Conservation (phyloP, 2,888 invertebrate genomes). For the Eupithecia dodoneata region DNA sequence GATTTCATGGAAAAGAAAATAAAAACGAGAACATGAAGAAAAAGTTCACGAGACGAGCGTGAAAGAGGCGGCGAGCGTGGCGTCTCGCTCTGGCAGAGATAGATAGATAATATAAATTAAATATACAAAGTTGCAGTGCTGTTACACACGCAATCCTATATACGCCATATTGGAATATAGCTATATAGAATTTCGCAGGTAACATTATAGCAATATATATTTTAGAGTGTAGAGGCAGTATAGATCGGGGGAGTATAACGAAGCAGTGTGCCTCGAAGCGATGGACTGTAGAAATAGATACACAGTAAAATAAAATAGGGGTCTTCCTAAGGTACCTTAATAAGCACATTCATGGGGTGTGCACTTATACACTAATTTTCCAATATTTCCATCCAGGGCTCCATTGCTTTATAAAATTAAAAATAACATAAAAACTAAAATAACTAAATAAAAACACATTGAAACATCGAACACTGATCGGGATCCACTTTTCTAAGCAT, state of each 20-base stretch:
- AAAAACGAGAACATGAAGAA: conserved; percentile 83
- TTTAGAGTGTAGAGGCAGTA: conserved; percentile 60
- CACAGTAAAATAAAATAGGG: conserved; percentile 73
- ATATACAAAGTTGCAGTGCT: conserved; percentile 51
- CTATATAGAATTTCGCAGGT: conserved; percentile 63
- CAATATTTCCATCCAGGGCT: conserved; percentile 76
- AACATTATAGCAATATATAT: conserved; percentile 61
- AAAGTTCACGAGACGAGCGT: conserved; percentile 65
- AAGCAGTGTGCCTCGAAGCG: conserved; percentile 81
- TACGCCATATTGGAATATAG: not conserved
- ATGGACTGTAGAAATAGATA: conserved; percentile 66
- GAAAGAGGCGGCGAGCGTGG: conserved; percentile 44
- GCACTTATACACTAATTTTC: conserved; percentile 74
- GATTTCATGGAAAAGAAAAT: conserved; percentile 91
- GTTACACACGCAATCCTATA: conserved; percentile 52
- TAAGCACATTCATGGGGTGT: conserved; percentile 83
- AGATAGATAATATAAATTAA: conserved; percentile 45
- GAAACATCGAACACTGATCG: conserved; percentile 68
- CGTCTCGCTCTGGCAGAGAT: conserved; percentile 37
- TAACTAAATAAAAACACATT: conserved; percentile 56
- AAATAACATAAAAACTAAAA: conserved; percentile 55
- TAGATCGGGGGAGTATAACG: conserved; percentile 68
- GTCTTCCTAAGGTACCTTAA: conserved; percentile 72
- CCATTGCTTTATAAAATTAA: conserved; percentile 64
- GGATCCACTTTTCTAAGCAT: conserved; percentile 48